Conservation (phyloP, 2,888 invertebrate species). For the Gerosis bhagava region DNA sequence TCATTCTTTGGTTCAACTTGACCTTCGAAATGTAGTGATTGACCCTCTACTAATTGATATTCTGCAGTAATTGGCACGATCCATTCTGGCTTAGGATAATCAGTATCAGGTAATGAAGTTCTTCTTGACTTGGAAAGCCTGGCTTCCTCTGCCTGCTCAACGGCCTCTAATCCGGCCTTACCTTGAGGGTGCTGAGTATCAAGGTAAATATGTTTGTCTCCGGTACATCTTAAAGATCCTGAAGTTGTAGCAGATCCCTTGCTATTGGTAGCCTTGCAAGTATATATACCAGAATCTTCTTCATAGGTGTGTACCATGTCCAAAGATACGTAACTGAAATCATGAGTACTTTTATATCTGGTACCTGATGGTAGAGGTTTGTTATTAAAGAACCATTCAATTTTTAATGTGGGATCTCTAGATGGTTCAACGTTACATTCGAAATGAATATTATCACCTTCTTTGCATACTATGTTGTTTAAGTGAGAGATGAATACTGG, state of each 20-base stretch:
- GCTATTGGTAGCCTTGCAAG: conserved; percentile 94
- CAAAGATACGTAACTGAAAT: conserved; percentile 97
- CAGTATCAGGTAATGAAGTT: conserved; percentile 87
- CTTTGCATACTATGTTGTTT: conserved; percentile 94
- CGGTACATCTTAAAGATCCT: conserved; percentile 92
- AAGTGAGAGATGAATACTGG: conserved; percentile 96
- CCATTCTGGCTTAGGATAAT: conserved; percentile 94
- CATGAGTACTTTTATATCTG: conserved; percentile 95
- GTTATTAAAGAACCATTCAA: conserved; percentile 98
- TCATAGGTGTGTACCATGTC: conserved; percentile 94
- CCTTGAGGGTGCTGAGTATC: conserved; percentile 98
- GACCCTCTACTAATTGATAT: conserved; percentile 90
- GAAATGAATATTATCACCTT: conserved; percentile 94
- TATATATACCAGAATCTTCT: conserved; percentile 96
- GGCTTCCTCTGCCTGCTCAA: conserved; percentile 94
- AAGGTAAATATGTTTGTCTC: conserved; percentile 89
- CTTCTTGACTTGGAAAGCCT: conserved; percentile 88
- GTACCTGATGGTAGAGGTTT: conserved; percentile 94
- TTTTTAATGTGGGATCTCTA: conserved; percentile 93
- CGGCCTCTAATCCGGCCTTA: conserved; percentile 92
- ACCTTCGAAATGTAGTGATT: conserved; percentile 95
- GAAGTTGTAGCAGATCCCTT: conserved; percentile 96
- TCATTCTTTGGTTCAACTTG: conserved; percentile 97
- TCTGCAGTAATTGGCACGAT: conserved; percentile 91
- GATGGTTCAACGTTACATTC: conserved; percentile 96